phyloP scores from a whole-genome alignment of 35 echinoderm and acorn worm genomes.

The Lytechinus pictus region DNA sequence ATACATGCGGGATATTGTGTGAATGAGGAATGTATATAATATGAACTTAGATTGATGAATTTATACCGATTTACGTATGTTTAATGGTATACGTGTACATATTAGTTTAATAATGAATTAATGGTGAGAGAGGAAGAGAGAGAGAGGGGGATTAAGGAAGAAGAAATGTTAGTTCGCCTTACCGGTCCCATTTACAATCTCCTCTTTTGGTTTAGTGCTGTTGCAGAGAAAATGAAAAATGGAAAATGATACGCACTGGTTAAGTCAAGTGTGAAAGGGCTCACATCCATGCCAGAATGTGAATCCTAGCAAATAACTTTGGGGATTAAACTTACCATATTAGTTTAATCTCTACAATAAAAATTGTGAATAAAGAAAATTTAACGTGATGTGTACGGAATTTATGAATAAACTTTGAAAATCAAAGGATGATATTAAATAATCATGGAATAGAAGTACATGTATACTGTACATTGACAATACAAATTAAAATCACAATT shows the following conservation, averaged over 20 bases:
- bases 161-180: slow-evolving; percentile 1
- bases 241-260: neutral
- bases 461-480: too few relatives aligned
- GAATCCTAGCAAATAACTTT: neutral
- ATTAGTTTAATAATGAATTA: too few relatives aligned
- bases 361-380: neutral
- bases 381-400: neutral
- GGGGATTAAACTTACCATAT: neutral
- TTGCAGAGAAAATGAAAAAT: neutral
- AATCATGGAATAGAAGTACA: too few relatives aligned
- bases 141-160: neutral
- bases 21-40: neutral
- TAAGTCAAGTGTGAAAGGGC: neutral
- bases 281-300: neutral
- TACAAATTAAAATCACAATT: too few relatives aligned
- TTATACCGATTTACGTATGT: neutral
- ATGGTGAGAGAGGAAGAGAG: neutral
- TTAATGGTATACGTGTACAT: neutral
- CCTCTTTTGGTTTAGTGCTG: slow-evolving; percentile 42
- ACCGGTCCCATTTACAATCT: slow-evolving; percentile 41
- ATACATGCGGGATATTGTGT: neutral
- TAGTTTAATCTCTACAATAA: neutral
- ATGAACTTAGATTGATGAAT: too few relatives aligned
- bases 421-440: too few relatives aligned
- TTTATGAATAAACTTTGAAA: too few relatives aligned